Conservation (phyloP, 1,140 invertebrate genomes). For the Vanessa tameamea region DNA sequence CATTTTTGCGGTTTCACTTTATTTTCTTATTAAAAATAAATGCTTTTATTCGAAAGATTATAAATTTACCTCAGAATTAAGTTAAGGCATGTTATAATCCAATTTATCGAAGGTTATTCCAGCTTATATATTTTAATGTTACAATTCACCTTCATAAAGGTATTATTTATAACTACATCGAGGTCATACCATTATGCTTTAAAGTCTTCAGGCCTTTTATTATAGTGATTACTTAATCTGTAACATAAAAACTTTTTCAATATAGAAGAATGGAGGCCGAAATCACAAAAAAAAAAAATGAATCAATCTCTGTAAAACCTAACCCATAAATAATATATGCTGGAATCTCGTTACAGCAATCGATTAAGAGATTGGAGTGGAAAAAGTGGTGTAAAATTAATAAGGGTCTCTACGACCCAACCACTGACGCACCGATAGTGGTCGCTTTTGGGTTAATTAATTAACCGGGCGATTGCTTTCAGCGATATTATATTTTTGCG, state of each 20-base stretch:
- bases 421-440: conserved; percentile 35
- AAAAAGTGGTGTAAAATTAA: conserved; percentile 49
- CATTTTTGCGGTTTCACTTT: no score
- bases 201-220: not conserved
- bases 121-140: not conserved
- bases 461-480: conserved; percentile 46
- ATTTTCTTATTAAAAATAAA: no score
- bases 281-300: conserved; percentile 2
- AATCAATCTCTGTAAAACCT: conserved; percentile 27
- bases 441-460: conserved; percentile 46
- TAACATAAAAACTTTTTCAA: conserved; percentile 11
- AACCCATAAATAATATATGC: conserved; percentile 31
- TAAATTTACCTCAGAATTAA: not conserved
- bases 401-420: conserved; percentile 34
- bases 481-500: conserved; percentile 41
- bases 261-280: not conserved
- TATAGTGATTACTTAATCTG: conserved; percentile 10
- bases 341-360: conserved; percentile 41
- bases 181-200: not conserved
- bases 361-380: conserved; percentile 47
- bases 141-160: not conserved
- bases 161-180: conserved; percentile 13
- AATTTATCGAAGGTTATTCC: not conserved
- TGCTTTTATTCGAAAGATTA: no score
- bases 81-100: not conserved